Conservation (phyloP, 2,113 vertebrate species). For the Gymnorhina tibicen region DNA sequence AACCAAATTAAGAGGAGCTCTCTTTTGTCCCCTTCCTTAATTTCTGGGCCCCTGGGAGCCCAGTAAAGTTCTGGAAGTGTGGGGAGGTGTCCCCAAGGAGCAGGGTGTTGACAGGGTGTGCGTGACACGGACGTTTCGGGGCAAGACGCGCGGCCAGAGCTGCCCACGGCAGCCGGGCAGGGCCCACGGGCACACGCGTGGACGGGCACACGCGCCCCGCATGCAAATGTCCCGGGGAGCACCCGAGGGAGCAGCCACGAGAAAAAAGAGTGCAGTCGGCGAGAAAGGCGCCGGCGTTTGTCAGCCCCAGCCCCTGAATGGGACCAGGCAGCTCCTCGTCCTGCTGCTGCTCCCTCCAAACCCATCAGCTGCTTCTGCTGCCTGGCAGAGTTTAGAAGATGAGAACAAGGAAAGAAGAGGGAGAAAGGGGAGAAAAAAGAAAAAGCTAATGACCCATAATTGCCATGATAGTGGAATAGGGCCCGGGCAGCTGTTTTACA, state of each 20-base stretch:
- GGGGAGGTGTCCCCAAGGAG: neutral
- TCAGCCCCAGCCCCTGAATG: slow-evolving; percentile 4
- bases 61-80: neutral
- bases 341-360: slow-evolving; percentile 45
- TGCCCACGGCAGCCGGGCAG: neutral
- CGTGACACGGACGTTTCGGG: neutral
- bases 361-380: slow-evolving; percentile 72
- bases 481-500: slow-evolving; percentile 81
- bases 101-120: neutral
- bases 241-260: neutral
- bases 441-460: slow-evolving; percentile 80
- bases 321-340: neutral
- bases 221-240: neutral
- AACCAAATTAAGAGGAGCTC: slow-evolving; percentile 29
- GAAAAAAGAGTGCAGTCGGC: neutral
- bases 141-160: neutral
- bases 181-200: neutral
- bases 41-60: neutral
- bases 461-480: slow-evolving; percentile 77
- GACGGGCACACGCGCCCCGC: neutral
- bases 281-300: neutral
- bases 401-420: slow-evolving; percentile 67
- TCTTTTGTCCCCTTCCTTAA: neutral
- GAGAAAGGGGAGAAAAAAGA: neutral
- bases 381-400: slow-evolving; percentile 65